These are phyloP conservation scores for Homalodisca vitripennis DNA, from an alignment of 1,140 invertebrate species.

Conservation along the genomic window DNA sequence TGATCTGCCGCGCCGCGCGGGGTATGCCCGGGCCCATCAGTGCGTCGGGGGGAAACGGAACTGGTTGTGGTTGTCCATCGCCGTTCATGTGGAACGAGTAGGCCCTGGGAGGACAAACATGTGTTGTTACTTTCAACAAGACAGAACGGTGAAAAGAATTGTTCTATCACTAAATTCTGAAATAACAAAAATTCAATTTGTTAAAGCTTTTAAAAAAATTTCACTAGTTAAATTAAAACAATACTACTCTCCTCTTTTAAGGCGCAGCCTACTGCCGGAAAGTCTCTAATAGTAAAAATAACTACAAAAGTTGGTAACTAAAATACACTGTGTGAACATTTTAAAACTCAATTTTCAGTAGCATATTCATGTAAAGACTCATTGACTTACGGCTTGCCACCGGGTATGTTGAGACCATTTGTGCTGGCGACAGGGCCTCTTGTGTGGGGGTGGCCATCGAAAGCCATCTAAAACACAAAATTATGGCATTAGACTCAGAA, in stretches of 20 bases:
- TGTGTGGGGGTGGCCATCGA: slow-evolving; percentile 66
- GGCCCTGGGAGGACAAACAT: slow-evolving; percentile 68
- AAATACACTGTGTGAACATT: background rate
- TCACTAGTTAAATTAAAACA: no score
- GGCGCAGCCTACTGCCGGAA: no score
- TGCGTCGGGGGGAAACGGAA: slow-evolving; percentile 93
- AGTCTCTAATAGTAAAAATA: no score
- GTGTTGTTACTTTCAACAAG: no score
- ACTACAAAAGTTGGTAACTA: background rate
- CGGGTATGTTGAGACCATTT: slow-evolving; percentile 69
- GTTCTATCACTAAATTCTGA: no score
- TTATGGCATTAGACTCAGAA: no score
- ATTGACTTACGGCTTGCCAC: slow-evolving; percentile 89
- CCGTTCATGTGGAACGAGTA: slow-evolving; percentile 93
- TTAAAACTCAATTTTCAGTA: background rate
- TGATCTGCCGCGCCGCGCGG: slow-evolving; percentile 84
- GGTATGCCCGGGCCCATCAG: slow-evolving; percentile 91
- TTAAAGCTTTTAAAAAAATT: no score
- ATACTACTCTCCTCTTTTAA: no score
- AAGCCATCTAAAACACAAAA: slow-evolving; percentile 49
- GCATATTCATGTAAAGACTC: background rate
- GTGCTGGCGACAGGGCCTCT: slow-evolving; percentile 57
- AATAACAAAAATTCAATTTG: no score
- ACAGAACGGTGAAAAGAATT: no score
- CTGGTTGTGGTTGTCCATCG: slow-evolving; percentile 86